Evolutionary conservation across 1,140 invertebrate species (phyloP).

Genomic region (Elymnias hypermnestra): DNA sequence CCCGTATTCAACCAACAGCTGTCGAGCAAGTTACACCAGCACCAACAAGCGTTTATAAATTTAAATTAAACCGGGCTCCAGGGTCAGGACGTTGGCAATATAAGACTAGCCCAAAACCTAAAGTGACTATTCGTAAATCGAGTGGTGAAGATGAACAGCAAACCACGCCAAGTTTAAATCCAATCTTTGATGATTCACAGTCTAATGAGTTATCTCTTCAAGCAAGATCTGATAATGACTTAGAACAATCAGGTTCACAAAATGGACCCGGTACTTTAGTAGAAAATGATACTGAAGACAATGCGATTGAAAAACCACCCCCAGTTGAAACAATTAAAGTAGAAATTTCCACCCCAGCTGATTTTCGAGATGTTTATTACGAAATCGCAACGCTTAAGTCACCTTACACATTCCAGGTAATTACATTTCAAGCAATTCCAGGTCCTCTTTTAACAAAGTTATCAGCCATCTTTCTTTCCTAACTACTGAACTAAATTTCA

Average conservation of each 20-base stretch:
- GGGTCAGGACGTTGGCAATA: conserved; percentile 87
- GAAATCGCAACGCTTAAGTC: conserved; percentile 93
- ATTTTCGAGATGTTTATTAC: conserved; percentile 89
- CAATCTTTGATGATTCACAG: conserved; percentile 57
- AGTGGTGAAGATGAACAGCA: conserved; percentile 77
- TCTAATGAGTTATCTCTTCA: conserved; percentile 59
- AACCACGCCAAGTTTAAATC: conserved; percentile 62
- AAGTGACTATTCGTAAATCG: conserved; percentile 86
- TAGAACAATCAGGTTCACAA: conserved; percentile 82
- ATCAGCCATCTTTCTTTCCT: no score
- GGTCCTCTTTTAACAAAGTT: no score
- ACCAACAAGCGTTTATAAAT: conserved; percentile 81
- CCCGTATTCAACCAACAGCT: conserved; percentile 76
- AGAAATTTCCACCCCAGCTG: conserved; percentile 89
- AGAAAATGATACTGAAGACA: conserved; percentile 78
- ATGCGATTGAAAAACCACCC: conserved; percentile 79
- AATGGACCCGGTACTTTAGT: conserved; percentile 78
- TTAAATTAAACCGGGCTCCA: conserved; percentile 85
- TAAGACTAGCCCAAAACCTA: conserved; percentile 90
- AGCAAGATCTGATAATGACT: conserved; percentile 78
- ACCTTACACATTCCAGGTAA: conserved; percentile 91
- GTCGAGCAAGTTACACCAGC: conserved; percentile 69
- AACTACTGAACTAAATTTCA: no score
- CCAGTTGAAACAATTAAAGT: conserved; percentile 88
- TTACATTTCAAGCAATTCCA: no score